A percentile compares a stretch with the other conserved stretches of the same genome.
Evolutionary conservation across 2,113 vertebrate species (phyloP).

Genomic region (Labrus mixtus): DNA sequence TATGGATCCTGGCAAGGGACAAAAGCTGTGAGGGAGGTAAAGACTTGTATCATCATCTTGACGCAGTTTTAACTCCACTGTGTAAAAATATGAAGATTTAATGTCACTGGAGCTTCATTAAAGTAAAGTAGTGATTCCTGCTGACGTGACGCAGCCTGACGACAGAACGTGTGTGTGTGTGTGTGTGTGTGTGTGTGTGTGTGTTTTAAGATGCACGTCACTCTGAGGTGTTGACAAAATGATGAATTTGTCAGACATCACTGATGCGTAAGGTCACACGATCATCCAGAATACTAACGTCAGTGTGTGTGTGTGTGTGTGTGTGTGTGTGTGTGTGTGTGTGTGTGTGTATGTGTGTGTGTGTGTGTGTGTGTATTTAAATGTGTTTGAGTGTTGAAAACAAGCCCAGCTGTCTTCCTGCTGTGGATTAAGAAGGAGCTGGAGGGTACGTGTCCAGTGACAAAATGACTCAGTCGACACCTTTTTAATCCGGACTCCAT

Average conservation of each 20-base stretch:
- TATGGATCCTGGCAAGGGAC: background rate
- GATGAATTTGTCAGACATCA: constrained; percentile 29
- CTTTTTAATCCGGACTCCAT: constrained; percentile 33
- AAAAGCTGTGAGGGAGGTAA: too few species aligned
- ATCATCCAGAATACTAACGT: constrained; percentile 20
- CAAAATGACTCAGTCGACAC: constrained; percentile 57
- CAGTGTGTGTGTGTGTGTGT: constrained; percentile 22
- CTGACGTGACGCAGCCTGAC: constrained; percentile 12
- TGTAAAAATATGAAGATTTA: background rate
- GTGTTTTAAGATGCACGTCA: constrained; percentile 7
- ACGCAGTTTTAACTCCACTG: constrained; percentile 2
- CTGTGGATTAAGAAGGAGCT: constrained; percentile 65
- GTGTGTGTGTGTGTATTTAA: background rate
- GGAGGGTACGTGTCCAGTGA: constrained; percentile 52
- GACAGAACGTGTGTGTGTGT: background rate
- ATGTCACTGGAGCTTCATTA: background rate
- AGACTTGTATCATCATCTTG: too few species aligned
- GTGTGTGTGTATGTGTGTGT: constrained; percentile 2
- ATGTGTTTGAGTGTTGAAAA: constrained; percentile 57
- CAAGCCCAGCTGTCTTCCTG: constrained; percentile 72
- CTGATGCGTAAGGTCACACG: background rate
- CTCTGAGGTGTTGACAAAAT: constrained; percentile 33
- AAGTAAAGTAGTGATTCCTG: background rate
- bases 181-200: background rate
- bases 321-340: background rate